Conservation (phyloP, 1,140 invertebrate species). For the Nasonia vitripennis region DNA sequence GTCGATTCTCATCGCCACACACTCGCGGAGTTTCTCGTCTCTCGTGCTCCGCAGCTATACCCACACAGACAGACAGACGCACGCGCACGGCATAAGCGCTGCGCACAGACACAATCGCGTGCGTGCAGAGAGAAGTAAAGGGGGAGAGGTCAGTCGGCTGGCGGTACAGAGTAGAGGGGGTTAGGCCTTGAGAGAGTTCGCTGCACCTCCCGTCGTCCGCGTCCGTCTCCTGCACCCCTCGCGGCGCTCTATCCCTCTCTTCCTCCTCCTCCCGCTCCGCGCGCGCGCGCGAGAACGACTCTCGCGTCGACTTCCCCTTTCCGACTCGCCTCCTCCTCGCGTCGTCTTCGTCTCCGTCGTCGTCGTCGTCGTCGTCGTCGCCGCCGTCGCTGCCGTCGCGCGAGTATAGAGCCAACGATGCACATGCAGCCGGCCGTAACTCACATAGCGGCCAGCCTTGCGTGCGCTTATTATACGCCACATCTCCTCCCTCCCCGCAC, state of each 20-base stretch:
- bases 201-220: conserved; percentile 72
- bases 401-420: conserved; percentile 50
- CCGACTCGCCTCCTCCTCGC: conserved; percentile 60
- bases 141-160: conserved; percentile 46
- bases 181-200: conserved; percentile 75
- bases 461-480: conserved; percentile 41
- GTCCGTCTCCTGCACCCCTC: conserved; percentile 56
- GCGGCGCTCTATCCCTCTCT: conserved; percentile 45
- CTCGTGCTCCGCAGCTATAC: neutral
- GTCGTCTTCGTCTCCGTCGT: conserved; percentile 19
- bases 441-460: conserved; percentile 45
- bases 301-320: conserved; percentile 68
- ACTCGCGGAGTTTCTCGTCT: conserved; percentile 46
- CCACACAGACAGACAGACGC: neutral
- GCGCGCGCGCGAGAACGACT: conserved; percentile 52
- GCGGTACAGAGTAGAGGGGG: conserved; percentile 43
- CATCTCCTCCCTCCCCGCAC: neutral
- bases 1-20: conserved; percentile 41
- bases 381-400: conserved; percentile 51
- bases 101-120: neutral
- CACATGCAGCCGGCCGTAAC: conserved; percentile 52
- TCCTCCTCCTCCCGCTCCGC: conserved; percentile 42
- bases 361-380: conserved; percentile 50
- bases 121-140: conserved; percentile 33
- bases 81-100: too few species aligned